These are phyloP conservation scores for Sebastes diaconus DNA, from an alignment of 2,797 vertebrate genomes.

Conservation along the genomic window DNA sequence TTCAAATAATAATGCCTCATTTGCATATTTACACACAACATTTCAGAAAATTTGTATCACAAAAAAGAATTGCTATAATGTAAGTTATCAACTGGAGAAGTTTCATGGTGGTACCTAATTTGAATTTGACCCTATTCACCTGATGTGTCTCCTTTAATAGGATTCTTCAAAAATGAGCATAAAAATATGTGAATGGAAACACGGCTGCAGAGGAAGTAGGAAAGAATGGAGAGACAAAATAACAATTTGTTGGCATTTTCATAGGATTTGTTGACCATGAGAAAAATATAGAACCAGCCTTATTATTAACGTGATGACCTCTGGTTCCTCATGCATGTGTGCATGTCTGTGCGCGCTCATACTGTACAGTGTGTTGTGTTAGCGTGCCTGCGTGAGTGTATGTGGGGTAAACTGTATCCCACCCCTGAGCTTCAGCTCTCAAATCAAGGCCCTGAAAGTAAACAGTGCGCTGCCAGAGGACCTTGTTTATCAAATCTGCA, in stretches of 20 bases:
- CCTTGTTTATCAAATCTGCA: conserved; percentile 85
- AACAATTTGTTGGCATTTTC: not conserved
- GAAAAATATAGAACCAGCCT: not conserved
- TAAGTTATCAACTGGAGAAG: no score
- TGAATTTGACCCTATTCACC: not conserved
- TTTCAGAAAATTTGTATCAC: no score
- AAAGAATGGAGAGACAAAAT: not conserved
- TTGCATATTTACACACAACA: no score
- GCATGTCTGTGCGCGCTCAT: not conserved
- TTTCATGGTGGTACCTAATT: no score
- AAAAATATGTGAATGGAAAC: not conserved
- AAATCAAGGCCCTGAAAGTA: conserved; percentile 91
- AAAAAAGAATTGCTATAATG: no score
- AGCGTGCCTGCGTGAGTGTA: conserved; percentile 48
- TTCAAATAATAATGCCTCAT: no score
- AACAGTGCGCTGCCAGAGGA: conserved; percentile 84
- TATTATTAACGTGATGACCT: not conserved
- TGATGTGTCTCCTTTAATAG: not conserved
- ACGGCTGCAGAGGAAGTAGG: not conserved
- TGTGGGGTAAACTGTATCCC: conserved; percentile 75
- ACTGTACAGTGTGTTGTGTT: conserved; percentile 35
- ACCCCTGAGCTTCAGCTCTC: conserved; percentile 84
- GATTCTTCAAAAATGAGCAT: not conserved
- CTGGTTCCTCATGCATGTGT: not conserved
- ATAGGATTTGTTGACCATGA: not conserved